Evolutionary conservation across 2,113 vertebrate species (phyloP), one percentile per base, ranked within the genome.

Genomic region (Corythoichthys intestinalis): DNA sequence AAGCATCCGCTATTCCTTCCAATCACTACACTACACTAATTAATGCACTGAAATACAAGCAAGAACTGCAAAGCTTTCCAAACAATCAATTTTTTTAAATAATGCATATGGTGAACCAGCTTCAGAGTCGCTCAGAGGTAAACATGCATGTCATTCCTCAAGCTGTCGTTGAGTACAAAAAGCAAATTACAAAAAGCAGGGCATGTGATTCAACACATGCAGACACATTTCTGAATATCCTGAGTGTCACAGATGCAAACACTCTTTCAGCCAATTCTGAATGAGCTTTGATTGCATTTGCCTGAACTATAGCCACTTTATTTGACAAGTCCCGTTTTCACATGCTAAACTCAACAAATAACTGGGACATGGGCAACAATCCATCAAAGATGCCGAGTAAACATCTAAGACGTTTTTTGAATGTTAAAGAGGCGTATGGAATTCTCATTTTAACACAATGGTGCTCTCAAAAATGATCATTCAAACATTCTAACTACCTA

Each of bases 321-420:
- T 71, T 74, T 79, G 60, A 65, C 38, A 4, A 77, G 50, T 58
- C 57, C 73, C 57, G 71, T 82, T 81, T 89, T 89, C 77, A 86
- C 82, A 88, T 88, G 87, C 78, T 85, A 87, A 90, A 79, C 69
- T 70, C n/a, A 68, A 70, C 80, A 76, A 81, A 84, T 77, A 82
- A 47, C 68, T 70, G 69, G 12, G 60, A 44, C 72, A 50, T 71
- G 35, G 69, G n/a, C 48, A 73, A 78, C 76, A 83, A 78, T 79
- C 68, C 75, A 84, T 81, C 75, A 79, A 83, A 67, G 53, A 60
- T 52, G 70, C 37, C 66, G 65, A 83, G 69, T 70, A 77, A 87
- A 77, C 78, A 63, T 60, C 41, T 12, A 28, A 37, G 52, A 84
- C 68, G 71, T 64, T 54, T 73, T 82, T 57, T 74, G 39, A 79